Conservation (phyloP, 92 coral and sea anemone genomes). For the Zoanthus sociatus region DNA sequence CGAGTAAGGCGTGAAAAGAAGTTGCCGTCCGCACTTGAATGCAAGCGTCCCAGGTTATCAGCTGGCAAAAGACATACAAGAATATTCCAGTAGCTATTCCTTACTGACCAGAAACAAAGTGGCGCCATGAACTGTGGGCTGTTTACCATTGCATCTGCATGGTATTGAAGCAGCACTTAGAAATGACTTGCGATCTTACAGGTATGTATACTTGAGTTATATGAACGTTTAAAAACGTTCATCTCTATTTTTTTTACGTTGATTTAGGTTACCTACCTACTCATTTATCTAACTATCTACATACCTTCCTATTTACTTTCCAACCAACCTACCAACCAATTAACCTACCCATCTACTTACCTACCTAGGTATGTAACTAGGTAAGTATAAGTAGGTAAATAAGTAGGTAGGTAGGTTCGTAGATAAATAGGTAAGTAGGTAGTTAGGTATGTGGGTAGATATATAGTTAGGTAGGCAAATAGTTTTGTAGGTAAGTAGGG, state of each 20-base stretch:
- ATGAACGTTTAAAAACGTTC: neutral
- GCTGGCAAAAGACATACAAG: neutral
- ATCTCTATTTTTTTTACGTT: neutral
- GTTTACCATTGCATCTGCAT: neutral
- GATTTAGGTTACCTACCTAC: too few relatives aligned
- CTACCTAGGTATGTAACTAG: too few relatives aligned
- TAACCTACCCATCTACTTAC: too few relatives aligned
- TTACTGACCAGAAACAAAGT: constrained; percentile 8
- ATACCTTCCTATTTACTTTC: too few relatives aligned
- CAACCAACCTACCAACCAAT: too few relatives aligned
- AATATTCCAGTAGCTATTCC: neutral
- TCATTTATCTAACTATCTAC: too few relatives aligned
- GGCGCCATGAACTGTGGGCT: constrained; percentile 28
- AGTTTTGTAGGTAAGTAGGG: too few relatives aligned
- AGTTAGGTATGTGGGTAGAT: too few relatives aligned
- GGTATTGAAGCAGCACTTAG: constrained; percentile 5
- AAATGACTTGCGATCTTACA: constrained; percentile 2
- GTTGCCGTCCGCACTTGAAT: constrained; percentile 18
- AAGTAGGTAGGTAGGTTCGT: too few relatives aligned
- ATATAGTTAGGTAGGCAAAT: too few relatives aligned
- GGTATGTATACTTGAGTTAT: neutral
- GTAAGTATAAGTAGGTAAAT: too few relatives aligned
- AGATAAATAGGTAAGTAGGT: too few relatives aligned
- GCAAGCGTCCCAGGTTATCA: neutral
- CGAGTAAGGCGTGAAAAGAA: constrained; percentile 15